Evolutionary conservation across 2,797 vertebrate genomes (phyloP).

Genomic region (Eulemur albifrons): DNA sequence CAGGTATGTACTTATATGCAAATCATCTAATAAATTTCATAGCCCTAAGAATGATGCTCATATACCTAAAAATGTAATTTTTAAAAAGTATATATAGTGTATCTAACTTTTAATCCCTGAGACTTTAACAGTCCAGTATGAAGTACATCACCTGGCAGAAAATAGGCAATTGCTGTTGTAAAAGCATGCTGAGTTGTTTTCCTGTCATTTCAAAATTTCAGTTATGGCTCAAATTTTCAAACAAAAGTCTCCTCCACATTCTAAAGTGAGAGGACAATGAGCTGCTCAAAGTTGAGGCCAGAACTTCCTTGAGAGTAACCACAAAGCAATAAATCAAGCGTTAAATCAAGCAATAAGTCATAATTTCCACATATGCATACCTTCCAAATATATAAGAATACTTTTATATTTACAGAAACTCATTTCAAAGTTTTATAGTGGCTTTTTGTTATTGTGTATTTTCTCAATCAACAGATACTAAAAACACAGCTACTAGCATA

Average conservation of each 20-base stretch:
- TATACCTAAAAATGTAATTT: neutral
- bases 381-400: neutral
- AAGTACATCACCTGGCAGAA: neutral
- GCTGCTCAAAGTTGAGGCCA: neutral
- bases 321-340: neutral
- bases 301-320: neutral
- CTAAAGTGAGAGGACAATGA: neutral
- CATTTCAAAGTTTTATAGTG: neutral
- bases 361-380: neutral
- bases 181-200: neutral
- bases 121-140: neutral
- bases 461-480: constrained; percentile 17
- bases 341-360: neutral
- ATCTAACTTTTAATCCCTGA: neutral
- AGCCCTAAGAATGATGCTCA: neutral
- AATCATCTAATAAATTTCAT: neutral
- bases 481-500: constrained; percentile 29
- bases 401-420: neutral
- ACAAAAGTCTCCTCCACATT: neutral
- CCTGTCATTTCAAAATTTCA: neutral
- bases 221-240: constrained; percentile 9
- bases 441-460: neutral
- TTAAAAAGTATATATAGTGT: neutral
- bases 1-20: neutral
- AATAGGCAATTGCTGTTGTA: neutral